These are phyloP conservation scores for Hydroisotoma schaefferi DNA, from an alignment of 2,888 invertebrate species.

Conservation along the genomic window DNA sequence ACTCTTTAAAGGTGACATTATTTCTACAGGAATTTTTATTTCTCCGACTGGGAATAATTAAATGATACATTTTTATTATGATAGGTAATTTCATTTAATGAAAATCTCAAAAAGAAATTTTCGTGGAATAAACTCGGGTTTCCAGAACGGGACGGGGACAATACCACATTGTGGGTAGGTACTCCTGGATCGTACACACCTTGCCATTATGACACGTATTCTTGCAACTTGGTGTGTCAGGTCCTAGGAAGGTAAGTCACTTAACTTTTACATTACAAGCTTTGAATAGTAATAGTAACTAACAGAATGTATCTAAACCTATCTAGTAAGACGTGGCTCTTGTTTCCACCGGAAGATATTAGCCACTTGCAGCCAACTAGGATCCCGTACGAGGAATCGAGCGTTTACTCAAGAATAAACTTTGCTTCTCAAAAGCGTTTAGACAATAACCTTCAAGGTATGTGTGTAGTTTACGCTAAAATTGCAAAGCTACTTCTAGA, in stretches of 20 bases:
- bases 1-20: conserved; percentile 59
- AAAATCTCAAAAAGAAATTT: conserved; percentile 52
- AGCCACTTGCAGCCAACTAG: conserved; percentile 69
- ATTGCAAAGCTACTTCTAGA: neutral
- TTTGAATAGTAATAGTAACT: neutral
- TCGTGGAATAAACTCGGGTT: conserved; percentile 71
- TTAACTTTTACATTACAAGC: neutral
- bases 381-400: conserved; percentile 94
- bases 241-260: conserved; percentile 69
- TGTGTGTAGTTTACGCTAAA: neutral
- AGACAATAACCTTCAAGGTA: conserved; percentile 21
- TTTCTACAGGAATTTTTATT: neutral
- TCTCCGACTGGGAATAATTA: neutral
- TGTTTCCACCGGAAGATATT: conserved; percentile 77
- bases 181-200: conserved; percentile 84
- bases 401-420: conserved; percentile 80
- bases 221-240: conserved; percentile 87
- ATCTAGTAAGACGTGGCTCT: conserved; percentile 86
- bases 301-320: neutral
- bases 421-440: conserved; percentile 53
- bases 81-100: conserved; percentile 45
- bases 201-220: conserved; percentile 91
- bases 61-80: neutral
- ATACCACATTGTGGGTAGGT: conserved; percentile 85
- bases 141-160: conserved; percentile 61